Conservation (phyloP, 2,888 invertebrate species). For the Anorthoa munda region DNA sequence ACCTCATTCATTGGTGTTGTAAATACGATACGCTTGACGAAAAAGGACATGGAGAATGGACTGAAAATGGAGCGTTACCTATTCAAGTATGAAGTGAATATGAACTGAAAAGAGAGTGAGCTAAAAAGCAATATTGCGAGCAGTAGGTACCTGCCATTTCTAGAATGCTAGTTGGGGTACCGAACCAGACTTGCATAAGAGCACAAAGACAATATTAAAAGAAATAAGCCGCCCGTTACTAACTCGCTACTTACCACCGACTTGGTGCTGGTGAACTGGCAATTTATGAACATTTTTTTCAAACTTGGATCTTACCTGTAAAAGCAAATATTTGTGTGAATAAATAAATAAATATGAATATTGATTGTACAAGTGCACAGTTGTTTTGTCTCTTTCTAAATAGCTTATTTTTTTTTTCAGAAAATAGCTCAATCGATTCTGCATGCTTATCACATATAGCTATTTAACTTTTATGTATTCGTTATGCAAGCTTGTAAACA, state of each 20-base stretch:
- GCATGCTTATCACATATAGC: neutral
- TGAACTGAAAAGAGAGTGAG: neutral
- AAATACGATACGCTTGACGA: neutral
- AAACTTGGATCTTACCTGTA: too few relatives aligned
- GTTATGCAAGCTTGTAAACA: constrained; percentile 25
- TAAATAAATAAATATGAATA: too few relatives aligned
- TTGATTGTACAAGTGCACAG: too few relatives aligned
- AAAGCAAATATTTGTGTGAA: too few relatives aligned
- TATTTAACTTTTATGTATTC: neutral
- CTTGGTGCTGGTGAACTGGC: too few relatives aligned
- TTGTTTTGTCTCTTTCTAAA: neutral
- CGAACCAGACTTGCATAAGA: neutral
- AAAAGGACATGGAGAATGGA: too few relatives aligned
- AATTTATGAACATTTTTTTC: too few relatives aligned
- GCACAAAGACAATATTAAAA: too few relatives aligned
- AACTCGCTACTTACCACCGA: too few relatives aligned
- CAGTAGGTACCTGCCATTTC: neutral
- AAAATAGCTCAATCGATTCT: neutral
- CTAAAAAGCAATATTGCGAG: neutral
- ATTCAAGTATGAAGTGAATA: neutral
- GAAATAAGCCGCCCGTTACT: too few relatives aligned
- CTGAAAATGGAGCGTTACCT: too few relatives aligned
- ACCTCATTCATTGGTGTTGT: constrained; percentile 22
- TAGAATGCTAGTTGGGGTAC: neutral
- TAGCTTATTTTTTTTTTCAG: neutral